A percentile compares a stretch with the other conserved stretches of the same genome.
Evolutionary conservation across 2,888 invertebrate genomes (phyloP).

Genomic region (Eurytoma adleriae): DNA sequence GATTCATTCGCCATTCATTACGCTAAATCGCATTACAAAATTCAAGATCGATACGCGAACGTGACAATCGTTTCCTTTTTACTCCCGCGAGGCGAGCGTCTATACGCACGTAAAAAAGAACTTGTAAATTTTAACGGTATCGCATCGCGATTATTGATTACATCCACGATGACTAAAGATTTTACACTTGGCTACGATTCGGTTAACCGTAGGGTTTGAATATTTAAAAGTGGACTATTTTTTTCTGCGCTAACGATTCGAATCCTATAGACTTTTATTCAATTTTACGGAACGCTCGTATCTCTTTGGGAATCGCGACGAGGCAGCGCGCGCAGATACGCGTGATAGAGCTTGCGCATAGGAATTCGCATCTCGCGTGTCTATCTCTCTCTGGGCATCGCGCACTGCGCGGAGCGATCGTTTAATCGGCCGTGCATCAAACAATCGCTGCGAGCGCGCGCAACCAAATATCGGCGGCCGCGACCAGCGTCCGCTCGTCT

Average conservation of each 20-base stretch:
- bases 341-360: constrained; percentile 4
- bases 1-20: constrained; percentile 27
- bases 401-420: constrained; percentile 65
- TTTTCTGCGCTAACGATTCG: too few species aligned
- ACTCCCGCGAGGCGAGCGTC: too few species aligned
- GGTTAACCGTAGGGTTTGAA: too few species aligned
- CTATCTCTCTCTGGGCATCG: constrained; percentile 63
- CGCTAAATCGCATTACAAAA: not conserved
- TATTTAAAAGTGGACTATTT: too few species aligned
- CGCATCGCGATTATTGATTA: not conserved
- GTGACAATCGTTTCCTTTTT: too few species aligned
- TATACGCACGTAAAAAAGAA: too few species aligned
- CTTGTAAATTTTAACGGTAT: not conserved
- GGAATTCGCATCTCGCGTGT: constrained; percentile 22
- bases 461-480: constrained; percentile 45
- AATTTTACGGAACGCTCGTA: constrained; percentile 38
- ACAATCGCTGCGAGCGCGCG: constrained; percentile 68
- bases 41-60: not conserved
- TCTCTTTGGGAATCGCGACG: constrained; percentile 33
- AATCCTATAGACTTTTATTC: constrained; percentile 36
- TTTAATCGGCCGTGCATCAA: constrained; percentile 74
- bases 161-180: not conserved
- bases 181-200: too few species aligned
- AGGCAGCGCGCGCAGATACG: not conserved
- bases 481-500: constrained; percentile 67